Base-by-base conservation (phyloP, 1,140 invertebrate species). In the Linepithema humile region DNA sequence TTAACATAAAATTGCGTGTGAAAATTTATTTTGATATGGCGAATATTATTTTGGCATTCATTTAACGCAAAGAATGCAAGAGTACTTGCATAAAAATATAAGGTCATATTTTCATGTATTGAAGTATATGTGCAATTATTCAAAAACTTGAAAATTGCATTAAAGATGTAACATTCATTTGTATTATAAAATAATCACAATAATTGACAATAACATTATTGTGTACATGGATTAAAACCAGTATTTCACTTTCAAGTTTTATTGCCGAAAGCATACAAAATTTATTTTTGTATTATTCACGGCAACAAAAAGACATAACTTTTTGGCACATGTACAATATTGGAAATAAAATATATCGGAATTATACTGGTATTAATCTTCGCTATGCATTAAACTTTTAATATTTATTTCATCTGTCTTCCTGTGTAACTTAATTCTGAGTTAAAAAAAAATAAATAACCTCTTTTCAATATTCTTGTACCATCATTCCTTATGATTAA, bases 401-500 rank as follows among this genome's bases (percentile, higher is more conserved):
- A n/a, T n/a, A n/a, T n/a, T n/a, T n/a, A n/a, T n/a, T n/a, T n/a
- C n/a, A n/a, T n/a, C n/a, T n/a, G n/a, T n/a, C n/a, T n/a, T n/a
- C n/a, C n/a, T n/a, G n/a, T n/a, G n/a, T n/a, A n/a, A n/a, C n/a
- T n/a, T n/a, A n/a, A n/a, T n/a, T n/a, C n/a, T n/a, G n/a, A n/a
- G 17, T 26, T 43, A 67, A 48, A 50, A 32, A 70, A 45, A 70
- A 10, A 69, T 29, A 69, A 15, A 20, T 70, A n/a, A 65, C 26
- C 0, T 48, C 43, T 48, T 9, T 29, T 4, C n/a, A 50, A 35
- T 9, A 6, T 6, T 72, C 12, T 72, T 12, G n/a, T 45, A 40
- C 10, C 38, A 5, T 17, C n/a, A 50, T 40, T 50, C 10, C 6
- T 55, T 55, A 23, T 55, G 7, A 35, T 0, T n/a, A n/a, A 48